These are phyloP conservation scores for Aromia moschata DNA, from an alignment of 2,888 invertebrate species.

Conservation along the genomic window DNA sequence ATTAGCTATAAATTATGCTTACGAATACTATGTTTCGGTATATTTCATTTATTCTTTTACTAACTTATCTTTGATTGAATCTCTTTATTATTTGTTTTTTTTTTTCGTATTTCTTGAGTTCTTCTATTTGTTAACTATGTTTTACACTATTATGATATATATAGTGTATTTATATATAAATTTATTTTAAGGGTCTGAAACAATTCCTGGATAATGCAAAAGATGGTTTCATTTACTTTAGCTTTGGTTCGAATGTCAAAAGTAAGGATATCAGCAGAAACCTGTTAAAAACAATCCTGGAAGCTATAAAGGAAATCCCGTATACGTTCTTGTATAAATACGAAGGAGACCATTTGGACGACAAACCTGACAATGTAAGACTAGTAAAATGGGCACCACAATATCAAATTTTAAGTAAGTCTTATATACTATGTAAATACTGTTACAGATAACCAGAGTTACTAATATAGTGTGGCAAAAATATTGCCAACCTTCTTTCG, in stretches of 20 bases:
- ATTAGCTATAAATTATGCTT: too few relatives aligned
- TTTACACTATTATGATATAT: too few relatives aligned
- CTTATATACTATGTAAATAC: too few relatives aligned
- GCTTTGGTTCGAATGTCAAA: conserved; percentile 32
- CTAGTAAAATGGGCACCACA: conserved; percentile 33
- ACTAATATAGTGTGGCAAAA: too few relatives aligned
- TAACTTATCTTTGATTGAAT: too few relatives aligned
- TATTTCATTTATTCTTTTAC: too few relatives aligned
- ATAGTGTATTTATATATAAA: background rate
- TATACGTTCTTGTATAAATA: conserved; percentile 35
- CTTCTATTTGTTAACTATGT: too few relatives aligned
- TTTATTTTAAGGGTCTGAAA: conserved; percentile 22
- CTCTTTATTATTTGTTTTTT: too few relatives aligned
- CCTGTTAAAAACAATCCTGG: conserved; percentile 13
- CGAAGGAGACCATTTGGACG: conserved; percentile 26
- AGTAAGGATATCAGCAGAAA: conserved; percentile 18
- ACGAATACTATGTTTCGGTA: too few relatives aligned
- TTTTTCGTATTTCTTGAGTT: too few relatives aligned
- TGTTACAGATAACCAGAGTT: too few relatives aligned
- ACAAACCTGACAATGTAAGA: conserved; percentile 28
- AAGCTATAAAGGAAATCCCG: conserved; percentile 29
- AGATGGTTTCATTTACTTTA: conserved; percentile 36
- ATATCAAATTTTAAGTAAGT: conserved; percentile 11
- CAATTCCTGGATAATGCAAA: conserved; percentile 28
- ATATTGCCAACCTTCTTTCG: too few relatives aligned